Evolutionary conservation across 1,140 invertebrate species (phyloP).

Genomic region (Centruroides sculpturatus): DNA sequence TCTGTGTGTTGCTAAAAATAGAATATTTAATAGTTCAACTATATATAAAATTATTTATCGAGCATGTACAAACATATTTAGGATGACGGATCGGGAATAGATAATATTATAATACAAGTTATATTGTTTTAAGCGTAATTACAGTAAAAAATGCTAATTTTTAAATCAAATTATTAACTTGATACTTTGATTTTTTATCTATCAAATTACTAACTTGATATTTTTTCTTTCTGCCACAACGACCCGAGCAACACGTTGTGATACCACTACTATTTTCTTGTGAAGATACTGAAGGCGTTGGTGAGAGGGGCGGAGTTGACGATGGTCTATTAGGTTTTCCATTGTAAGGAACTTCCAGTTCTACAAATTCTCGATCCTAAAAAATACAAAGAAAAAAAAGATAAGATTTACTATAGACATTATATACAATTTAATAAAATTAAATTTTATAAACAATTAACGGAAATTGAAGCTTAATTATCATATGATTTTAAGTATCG

Average conservation of each 20-base stretch:
- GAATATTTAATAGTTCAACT: not conserved
- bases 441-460: not conserved
- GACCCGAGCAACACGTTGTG: conserved; percentile 60
- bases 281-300: conserved; percentile 45
- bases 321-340: conserved; percentile 74
- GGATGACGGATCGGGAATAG: no score
- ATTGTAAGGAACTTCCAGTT: conserved; percentile 87
- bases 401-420: not conserved
- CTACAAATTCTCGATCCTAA: conserved; percentile 91
- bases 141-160: not conserved
- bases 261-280: conserved; percentile 33
- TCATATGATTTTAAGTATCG: no score
- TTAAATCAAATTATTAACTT: not conserved
- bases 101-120: no score
- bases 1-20: conserved; percentile 25
- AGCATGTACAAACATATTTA: no score
- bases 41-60: not conserved
- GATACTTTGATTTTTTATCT: conserved; percentile 9
- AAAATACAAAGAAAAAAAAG: conserved; percentile 21
- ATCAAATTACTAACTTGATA: conserved; percentile 50
- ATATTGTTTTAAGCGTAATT: no score
- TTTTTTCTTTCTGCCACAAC: conserved; percentile 63
- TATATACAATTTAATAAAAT: not conserved
- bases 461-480: no score
- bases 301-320: conserved; percentile 52